Conservation (phyloP, 2,888 invertebrate species). For the Diploptera punctata region DNA sequence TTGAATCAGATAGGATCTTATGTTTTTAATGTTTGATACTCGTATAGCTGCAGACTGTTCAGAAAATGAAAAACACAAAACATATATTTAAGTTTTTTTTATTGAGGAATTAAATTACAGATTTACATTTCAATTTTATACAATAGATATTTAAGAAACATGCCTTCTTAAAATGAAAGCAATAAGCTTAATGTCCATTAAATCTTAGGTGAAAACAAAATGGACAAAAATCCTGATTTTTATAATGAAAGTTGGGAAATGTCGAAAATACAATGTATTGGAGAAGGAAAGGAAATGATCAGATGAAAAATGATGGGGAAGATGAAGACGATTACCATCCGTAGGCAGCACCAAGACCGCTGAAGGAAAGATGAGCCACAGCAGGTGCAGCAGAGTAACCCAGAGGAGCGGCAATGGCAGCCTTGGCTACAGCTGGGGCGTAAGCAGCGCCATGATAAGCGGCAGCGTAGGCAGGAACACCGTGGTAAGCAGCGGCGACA, state of each 20-base stretch:
- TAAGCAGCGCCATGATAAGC: conserved; percentile 23
- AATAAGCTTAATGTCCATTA: neutral
- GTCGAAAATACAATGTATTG: neutral
- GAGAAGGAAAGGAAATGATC: neutral
- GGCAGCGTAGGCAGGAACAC: neutral
- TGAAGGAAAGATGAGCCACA: conserved; percentile 39
- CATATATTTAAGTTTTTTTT: no score
- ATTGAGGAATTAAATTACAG: neutral
- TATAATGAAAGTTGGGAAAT: no score
- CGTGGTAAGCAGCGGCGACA: conserved; percentile 23
- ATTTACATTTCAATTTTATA: no score
- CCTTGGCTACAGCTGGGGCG: conserved; percentile 23
- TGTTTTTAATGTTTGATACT: neutral
- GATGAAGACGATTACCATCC: conserved; percentile 36
- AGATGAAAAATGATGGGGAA: neutral
- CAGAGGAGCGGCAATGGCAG: conserved; percentile 28
- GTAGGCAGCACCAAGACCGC: conserved; percentile 39
- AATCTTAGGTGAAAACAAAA: neutral
- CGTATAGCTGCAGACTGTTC: no score
- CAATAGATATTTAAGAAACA: neutral
- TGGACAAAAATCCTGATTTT: neutral
- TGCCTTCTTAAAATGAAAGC: conserved; percentile 9
- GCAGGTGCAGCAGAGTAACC: conserved; percentile 28
- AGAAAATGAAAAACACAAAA: no score
- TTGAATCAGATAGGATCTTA: no score